Base-by-base conservation (phyloP, 2,797 vertebrate genomes). In the Octomys mimax region DNA sequence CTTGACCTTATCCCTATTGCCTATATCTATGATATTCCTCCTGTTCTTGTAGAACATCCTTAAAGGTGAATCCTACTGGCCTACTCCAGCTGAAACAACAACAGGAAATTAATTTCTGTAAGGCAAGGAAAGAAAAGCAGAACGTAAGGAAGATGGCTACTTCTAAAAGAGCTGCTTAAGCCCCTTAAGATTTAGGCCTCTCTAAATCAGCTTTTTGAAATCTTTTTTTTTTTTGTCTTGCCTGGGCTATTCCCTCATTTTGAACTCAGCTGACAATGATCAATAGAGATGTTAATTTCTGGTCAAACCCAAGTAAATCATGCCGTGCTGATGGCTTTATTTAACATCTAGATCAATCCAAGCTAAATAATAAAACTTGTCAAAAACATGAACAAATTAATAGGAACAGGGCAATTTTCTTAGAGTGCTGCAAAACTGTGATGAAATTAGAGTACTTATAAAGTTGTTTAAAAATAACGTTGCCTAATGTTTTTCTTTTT, bases 231-330 rank as follows among this genome's bases (percentile, higher is more conserved):
- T 87, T 92, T 57, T 57, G 4, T 10, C 18, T 95, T 97, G 80
- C 57, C 61, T 87, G 88, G 2, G 5, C 33, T 9, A 1, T 73
- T 57, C 28, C 46, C 33, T 70, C 66, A n/a, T 11, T 93, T 87
- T 82, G 97, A 96, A 88, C 8, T 24, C 79, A 94, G 70, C 0
- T 16, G 88, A 70, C 87, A 94, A 33, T 57, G 94, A n/a, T 39
- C 86, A 92, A 46, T n/a, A 59, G 61, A 89, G 49, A 80, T 87
- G 75, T 42, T 92, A 78, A 52, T 89, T 77, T 95, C 95, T 89
- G 79, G 91, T 93, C 70, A 95, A 88, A 88, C 66, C 68, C 77
- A 86, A 87, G 94, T 52, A 61, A 96, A 82, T 54, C 82, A 49
- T 33, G 3, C 33, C 28, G 0, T 62, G 42, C 28, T 62, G 95